Percentiles rank a stretch among this genome's conserved stretches.
Conservation (phyloP, 2,888 invertebrate species). For the Habrosyne pyritoides region DNA sequence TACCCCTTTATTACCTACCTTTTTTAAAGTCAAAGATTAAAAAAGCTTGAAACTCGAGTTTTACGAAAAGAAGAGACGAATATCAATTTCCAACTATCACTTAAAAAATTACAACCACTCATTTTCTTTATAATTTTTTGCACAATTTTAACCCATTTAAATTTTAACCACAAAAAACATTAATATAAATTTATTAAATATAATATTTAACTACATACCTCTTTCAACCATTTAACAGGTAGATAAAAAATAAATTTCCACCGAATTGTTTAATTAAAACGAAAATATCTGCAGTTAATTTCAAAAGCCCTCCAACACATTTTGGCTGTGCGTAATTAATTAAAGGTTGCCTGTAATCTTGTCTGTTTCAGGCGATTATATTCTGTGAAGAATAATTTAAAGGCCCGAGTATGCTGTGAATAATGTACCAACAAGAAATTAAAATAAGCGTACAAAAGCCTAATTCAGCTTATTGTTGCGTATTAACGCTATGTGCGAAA, state of each 20-base stretch:
- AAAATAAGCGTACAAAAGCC: not conserved
- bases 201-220: not conserved
- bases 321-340: not conserved
- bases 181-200: not conserved
- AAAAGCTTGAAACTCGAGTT: no score
- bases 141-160: no score
- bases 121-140: no score
- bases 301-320: slow-evolving; percentile 2
- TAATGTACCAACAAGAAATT: not conserved
- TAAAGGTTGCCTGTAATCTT: not conserved
- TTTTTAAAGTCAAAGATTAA: no score
- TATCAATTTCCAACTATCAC: no score
- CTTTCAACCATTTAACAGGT: not conserved
- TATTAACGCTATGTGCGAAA: not conserved
- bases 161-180: no score
- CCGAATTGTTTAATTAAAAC: not conserved
- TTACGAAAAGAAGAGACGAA: no score
- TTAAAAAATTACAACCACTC: no score
- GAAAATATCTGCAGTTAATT: slow-evolving; percentile 2
- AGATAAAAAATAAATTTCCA: slow-evolving; percentile 1
- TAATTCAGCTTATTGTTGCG: not conserved
- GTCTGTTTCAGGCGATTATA: not conserved
- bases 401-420: not conserved
- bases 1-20: no score
- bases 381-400: not conserved